Conservation (phyloP, 2,113 vertebrate genomes). For the Nothoprocta perdicaria region DNA sequence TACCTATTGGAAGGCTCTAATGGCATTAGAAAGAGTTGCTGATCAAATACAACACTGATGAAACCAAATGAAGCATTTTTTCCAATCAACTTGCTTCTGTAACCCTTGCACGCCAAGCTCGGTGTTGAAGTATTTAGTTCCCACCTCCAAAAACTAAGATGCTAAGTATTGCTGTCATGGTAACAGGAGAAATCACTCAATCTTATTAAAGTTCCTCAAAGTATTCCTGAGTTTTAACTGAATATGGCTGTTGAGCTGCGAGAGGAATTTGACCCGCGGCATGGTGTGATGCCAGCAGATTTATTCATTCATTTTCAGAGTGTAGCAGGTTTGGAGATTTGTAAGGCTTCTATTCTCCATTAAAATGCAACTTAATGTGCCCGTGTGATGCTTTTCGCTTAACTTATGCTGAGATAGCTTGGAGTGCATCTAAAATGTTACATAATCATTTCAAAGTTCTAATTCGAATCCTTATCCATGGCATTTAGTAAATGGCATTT, state of each 20-base stretch:
- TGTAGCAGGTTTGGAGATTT: not conserved
- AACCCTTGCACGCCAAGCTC: not conserved
- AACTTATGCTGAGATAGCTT: not conserved
- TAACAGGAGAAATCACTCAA: not conserved
- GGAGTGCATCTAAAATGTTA: not conserved
- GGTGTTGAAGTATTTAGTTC: not conserved
- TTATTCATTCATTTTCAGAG: not conserved
- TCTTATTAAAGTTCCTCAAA: not conserved
- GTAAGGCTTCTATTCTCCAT: conserved; percentile 6
- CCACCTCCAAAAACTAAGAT: not conserved
- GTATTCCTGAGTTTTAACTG: not conserved
- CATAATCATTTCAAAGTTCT: not conserved
- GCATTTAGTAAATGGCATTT: conserved; percentile 22
- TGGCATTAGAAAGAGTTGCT: not conserved
- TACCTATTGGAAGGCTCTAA: not conserved
- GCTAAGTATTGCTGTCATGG: not conserved
- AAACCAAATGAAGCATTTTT: not conserved
- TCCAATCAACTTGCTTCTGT: not conserved
- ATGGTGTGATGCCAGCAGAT: not conserved
- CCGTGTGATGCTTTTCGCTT: not conserved
- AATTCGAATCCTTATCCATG: not conserved
- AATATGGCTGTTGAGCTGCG: not conserved
- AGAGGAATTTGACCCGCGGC: not conserved
- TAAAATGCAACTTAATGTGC: not conserved
- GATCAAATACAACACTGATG: not conserved